Evolutionary conservation across 2,888 invertebrate genomes (phyloP), one percentile per base, ranked within the genome.

Genomic region (Zaprionus bogoriensis): DNA sequence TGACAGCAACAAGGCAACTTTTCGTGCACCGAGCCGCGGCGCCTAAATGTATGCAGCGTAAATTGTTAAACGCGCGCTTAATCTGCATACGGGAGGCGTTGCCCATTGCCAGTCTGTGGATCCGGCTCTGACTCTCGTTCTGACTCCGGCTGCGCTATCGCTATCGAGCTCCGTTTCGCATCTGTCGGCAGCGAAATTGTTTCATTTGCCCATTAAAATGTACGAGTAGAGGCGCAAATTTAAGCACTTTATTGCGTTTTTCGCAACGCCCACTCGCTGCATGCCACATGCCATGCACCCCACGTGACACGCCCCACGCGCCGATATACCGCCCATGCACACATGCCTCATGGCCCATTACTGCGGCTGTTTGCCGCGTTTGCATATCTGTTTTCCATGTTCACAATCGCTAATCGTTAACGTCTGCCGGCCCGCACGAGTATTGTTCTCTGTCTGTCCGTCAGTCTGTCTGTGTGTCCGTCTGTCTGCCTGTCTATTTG

Each of bases 41-140:
- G 72, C 74, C 82, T 82, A 82, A 82, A 79, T 82, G 79, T 82
- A 82, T 85, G 85, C 81, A 85, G 79, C 67, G 85, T 72, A 82
- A 82, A 82, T 82, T 84, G 85, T 82, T 82, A 82, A 82, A 84
- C 73, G 77, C 68, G 79, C 79, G 79, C 82, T 77, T 85, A 84
- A 82, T 82, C 82, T 82, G 82, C 79, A 82, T 82, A 73, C 63
- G 54, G 27, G 64, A 55, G 55, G 36, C 38, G 41, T 25, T 7
- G 45, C 42, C 38, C 50, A 38, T 19, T 27, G 42, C 38, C 55
- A 23, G 39, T 36, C 20, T 30, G 9, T 12, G 22, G 20, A n/a
- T 20, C 6, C 20, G 41, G 41, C 22, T n/a, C n/a, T n/a, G n/a
- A n/a, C n/a, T n/a, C n/a, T n/a, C n/a, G n/a, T n/a, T n/a, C n/a